Conservation (phyloP, 2,888 invertebrate genomes). For the Tanypteryx hageni region DNA sequence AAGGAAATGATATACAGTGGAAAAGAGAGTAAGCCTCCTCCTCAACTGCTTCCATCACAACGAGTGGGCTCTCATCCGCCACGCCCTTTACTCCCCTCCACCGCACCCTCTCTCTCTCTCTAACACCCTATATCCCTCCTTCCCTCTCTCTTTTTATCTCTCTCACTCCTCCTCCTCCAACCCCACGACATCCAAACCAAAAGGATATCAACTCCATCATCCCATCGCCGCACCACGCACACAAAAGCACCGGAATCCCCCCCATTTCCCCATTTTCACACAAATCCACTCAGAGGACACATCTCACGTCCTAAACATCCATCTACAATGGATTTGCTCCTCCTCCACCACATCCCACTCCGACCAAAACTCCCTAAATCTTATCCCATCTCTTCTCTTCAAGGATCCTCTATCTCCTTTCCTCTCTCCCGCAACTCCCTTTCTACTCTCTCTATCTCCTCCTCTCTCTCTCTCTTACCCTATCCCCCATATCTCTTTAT, state of each 20-base stretch:
- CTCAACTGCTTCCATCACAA: no score
- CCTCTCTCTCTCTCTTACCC: neutral
- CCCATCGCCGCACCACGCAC: neutral
- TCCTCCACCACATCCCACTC: neutral
- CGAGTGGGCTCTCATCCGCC: no score
- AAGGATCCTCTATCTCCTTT: neutral
- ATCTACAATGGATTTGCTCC: slow-evolving; percentile 32
- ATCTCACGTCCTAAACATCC: slow-evolving; percentile 35
- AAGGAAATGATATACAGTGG: no score
- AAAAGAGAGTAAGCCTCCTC: no score
- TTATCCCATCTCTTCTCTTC: no score
- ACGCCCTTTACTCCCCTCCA: no score
- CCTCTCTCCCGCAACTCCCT: neutral
- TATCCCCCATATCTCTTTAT: neutral
- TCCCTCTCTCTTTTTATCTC: no score
- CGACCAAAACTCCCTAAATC: no score
- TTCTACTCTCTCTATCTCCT: neutral
- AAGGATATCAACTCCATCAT: slow-evolving; percentile 17
- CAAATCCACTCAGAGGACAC: slow-evolving; percentile 16
- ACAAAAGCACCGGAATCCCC: neutral
- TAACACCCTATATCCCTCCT: no score
- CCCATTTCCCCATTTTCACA: slow-evolving; percentile 5
- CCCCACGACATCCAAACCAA: slow-evolving; percentile 21
- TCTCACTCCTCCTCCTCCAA: neutral
- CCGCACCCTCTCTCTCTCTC: no score